Percentiles rank a stretch among this genome's conserved stretches.
phyloP scores from a whole-genome alignment of 2,797 vertebrate genomes.

The Tapirus indicus region DNA sequence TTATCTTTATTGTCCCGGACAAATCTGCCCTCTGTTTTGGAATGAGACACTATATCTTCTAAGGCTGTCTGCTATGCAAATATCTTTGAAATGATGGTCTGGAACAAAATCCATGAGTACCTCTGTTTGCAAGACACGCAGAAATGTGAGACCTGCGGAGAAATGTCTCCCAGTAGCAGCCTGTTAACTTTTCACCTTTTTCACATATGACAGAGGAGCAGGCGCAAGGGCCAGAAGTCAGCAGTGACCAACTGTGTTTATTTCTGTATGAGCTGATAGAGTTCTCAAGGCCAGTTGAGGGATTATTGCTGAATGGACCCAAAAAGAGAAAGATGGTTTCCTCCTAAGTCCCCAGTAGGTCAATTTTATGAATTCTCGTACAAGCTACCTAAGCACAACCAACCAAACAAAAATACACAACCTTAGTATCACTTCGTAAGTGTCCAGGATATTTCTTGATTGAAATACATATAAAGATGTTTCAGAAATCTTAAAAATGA shows the following conservation, averaged over 20 bases:
- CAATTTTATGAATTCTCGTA: neutral
- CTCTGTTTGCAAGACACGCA: neutral
- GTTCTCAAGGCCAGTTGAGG: neutral
- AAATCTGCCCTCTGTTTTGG: neutral
- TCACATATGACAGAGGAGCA: neutral
- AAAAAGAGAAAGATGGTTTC: neutral
- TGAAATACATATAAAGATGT: neutral
- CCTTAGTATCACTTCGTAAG: neutral
- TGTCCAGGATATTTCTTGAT: neutral
- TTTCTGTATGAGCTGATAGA: neutral
- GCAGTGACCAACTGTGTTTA: neutral
- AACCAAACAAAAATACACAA: neutral
- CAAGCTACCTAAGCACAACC: neutral
- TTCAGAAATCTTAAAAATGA: slow-evolving; percentile 24
- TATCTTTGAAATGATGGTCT: neutral
- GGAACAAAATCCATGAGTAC: neutral
- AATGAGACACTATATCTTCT: neutral
- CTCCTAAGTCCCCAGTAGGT: neutral
- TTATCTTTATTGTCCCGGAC: neutral
- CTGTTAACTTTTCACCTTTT: neutral
- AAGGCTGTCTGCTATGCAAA: neutral
- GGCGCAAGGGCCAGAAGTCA: neutral
- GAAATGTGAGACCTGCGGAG: neutral
- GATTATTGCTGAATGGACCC: neutral
- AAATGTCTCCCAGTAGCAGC: neutral